Evolutionary conservation across 2,888 invertebrate genomes (phyloP).

Genomic region (Hydropsyche betteni): DNA sequence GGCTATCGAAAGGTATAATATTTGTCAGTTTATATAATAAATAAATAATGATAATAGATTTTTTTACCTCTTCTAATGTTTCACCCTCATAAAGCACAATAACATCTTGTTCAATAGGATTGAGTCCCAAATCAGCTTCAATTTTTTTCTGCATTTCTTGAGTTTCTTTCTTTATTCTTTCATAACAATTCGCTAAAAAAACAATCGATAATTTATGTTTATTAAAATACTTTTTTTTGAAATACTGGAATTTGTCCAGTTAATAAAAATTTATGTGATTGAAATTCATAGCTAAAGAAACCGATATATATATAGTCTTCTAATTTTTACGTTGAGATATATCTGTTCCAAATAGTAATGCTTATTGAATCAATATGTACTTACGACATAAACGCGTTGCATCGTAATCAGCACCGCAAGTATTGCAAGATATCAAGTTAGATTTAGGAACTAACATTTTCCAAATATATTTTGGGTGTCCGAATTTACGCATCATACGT

Average conservation of each 20-base stretch:
- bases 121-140: slow-evolving; percentile 72
- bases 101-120: slow-evolving; percentile 85
- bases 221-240: slow-evolving; percentile 5
- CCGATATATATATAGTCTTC: too few relatives aligned
- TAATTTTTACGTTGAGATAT: not conserved
- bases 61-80: slow-evolving; percentile 62
- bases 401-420: slow-evolving; percentile 88
- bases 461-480: slow-evolving; percentile 71
- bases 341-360: not conserved
- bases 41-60: not conserved
- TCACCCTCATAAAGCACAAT: slow-evolving; percentile 88
- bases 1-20: slow-evolving; percentile 57
- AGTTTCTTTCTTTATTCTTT: slow-evolving; percentile 83
- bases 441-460: slow-evolving; percentile 78
- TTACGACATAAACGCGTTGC: slow-evolving; percentile 83
- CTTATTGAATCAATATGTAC: slow-evolving; percentile 53
- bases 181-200: slow-evolving; percentile 83
- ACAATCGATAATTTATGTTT: slow-evolving; percentile 20
- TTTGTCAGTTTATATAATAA: too few relatives aligned
- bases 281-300: too few relatives aligned
- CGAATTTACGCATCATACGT: slow-evolving; percentile 77
- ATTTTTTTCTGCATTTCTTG: slow-evolving; percentile 80
- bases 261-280: not conserved
- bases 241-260: not conserved
- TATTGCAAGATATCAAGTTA: slow-evolving; percentile 78